Percentiles rank a stretch among this genome's conserved stretches.
phyloP scores from a whole-genome alignment of 2,888 invertebrate species.

The Epistrophella euchroma region DNA sequence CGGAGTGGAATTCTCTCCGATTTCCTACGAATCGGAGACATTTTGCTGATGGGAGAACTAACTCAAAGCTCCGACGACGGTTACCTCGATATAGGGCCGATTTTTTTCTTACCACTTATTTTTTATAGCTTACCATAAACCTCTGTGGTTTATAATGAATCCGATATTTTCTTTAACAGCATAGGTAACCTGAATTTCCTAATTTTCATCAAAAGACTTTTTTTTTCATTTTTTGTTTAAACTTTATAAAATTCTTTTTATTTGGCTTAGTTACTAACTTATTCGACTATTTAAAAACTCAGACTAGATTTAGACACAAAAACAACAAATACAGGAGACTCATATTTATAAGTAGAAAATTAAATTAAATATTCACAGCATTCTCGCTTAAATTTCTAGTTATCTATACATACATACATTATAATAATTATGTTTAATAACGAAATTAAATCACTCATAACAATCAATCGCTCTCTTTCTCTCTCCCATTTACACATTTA shows the following conservation, averaged over 20 bases:
- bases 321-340: conserved; percentile 67
- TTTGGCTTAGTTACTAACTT: conserved; percentile 62
- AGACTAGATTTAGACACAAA: conserved; percentile 72
- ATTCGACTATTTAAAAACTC: conserved; percentile 43
- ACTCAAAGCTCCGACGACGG: too few relatives aligned
- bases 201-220: background rate
- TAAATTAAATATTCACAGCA: conserved; percentile 64
- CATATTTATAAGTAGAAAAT: conserved; percentile 58
- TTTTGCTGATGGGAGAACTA: too few relatives aligned
- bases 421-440: conserved; percentile 14
- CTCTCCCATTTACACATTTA: conserved; percentile 34
- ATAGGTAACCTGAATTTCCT: too few relatives aligned
- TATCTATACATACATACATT: background rate
- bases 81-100: too few relatives aligned
- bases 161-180: background rate
- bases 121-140: too few relatives aligned
- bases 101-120: too few relatives aligned
- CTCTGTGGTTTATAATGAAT: too few relatives aligned
- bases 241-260: conserved; percentile 67
- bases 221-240: background rate
- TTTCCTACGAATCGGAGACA: too few relatives aligned
- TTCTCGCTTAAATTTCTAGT: conserved; percentile 49
- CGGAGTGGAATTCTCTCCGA: too few relatives aligned
- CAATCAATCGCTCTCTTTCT: conserved; percentile 5
- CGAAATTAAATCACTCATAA: conserved; percentile 35